Evolutionary conservation across 2,113 vertebrate genomes (phyloP).

Genomic region (Eptesicus fuscus): DNA sequence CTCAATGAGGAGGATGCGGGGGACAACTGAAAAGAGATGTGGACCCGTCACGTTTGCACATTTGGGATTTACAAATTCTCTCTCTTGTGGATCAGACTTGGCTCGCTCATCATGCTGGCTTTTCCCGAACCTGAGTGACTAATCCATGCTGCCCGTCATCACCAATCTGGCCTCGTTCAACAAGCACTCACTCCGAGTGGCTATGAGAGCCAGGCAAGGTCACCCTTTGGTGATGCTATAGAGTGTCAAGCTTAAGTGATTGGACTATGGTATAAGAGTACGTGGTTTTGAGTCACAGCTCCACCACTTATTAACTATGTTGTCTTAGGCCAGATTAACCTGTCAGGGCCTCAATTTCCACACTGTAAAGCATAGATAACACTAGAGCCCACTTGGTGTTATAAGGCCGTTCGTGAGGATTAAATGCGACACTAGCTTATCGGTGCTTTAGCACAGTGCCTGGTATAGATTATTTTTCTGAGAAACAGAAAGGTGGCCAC

Average conservation of each 20-base stretch:
- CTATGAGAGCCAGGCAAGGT: not conserved
- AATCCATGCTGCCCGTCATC: not conserved
- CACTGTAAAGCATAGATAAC: not conserved
- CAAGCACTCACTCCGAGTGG: not conserved
- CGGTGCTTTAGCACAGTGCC: not conserved
- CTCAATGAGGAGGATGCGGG: slow-evolving; percentile 18
- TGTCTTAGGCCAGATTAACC: not conserved
- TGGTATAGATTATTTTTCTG: not conserved
- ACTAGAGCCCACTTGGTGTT: not conserved
- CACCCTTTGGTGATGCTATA: no score
- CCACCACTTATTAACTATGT: not conserved
- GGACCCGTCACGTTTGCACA: not conserved
- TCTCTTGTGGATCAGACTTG: not conserved
- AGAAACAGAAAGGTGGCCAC: not conserved
- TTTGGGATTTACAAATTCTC: not conserved
- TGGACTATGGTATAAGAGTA: not conserved
- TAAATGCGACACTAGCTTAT: not conserved
- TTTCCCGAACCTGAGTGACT: not conserved
- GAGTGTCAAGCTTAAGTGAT: not conserved
- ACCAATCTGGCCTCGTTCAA: not conserved
- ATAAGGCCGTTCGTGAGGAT: not conserved
- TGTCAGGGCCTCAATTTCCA: not conserved
- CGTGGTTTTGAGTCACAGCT: not conserved
- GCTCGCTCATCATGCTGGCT: not conserved
- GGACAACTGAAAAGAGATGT: not conserved